These are phyloP conservation scores for Brachyhypopomus occidentalis DNA, from an alignment of 2,113 vertebrate genomes.

Conservation along the genomic window DNA sequence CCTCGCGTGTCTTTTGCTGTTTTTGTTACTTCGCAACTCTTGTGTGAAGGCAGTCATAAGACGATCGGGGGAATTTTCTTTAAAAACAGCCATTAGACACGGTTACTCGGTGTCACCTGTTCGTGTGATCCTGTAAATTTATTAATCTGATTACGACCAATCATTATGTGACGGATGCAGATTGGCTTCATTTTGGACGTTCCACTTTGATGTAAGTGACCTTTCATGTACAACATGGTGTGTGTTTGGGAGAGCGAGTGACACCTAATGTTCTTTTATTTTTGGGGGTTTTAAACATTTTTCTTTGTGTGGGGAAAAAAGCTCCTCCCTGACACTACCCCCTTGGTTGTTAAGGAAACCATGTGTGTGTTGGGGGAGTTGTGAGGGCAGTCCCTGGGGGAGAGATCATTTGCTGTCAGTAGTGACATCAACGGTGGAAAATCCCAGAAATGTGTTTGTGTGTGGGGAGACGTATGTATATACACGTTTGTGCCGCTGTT, in stretches of 20 bases:
- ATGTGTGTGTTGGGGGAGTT: slow-evolving; percentile 9
- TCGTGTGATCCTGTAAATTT: not conserved
- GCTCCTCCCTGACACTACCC: slow-evolving; percentile 23
- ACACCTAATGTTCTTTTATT: not conserved
- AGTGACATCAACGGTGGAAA: slow-evolving; percentile 7
- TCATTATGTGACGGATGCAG: not conserved
- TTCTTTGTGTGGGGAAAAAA: not conserved
- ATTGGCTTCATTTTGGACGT: not conserved
- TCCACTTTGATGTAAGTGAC: not conserved
- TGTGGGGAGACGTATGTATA: not conserved
- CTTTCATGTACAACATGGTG: not conserved
- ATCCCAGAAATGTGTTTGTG: slow-evolving; percentile 16
- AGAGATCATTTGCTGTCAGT: slow-evolving; percentile 25
- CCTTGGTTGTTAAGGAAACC: slow-evolving; percentile 33
- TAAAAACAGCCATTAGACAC: not conserved
- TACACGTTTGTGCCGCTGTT: not conserved
- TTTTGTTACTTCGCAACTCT: slow-evolving; percentile 25
- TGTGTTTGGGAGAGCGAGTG: not conserved
- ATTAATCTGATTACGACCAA: not conserved
- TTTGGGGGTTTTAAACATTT: not conserved
- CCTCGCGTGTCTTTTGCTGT: not conserved
- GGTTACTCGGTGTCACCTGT: not conserved
- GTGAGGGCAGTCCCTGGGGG: slow-evolving; percentile 19
- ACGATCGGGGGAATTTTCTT: slow-evolving; percentile 4
- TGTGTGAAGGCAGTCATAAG: not conserved